phyloP scores from a whole-genome alignment of 2,888 invertebrate species.

The Cremastinae sp. region DNA sequence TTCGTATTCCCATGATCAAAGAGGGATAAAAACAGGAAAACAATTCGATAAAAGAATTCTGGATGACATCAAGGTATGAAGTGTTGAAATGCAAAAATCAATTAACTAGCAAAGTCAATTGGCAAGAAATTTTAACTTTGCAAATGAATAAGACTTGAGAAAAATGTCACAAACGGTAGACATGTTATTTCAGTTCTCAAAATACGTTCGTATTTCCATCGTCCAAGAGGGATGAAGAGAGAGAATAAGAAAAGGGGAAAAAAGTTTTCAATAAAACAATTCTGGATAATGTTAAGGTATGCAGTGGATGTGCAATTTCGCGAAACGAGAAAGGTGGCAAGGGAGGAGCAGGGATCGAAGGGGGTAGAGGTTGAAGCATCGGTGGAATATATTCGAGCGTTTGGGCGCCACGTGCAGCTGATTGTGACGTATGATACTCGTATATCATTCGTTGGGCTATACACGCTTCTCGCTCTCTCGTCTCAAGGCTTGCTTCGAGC shows the following conservation, averaged over 20 bases:
- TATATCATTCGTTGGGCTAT: constrained; percentile 70
- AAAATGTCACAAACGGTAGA: too few relatives aligned
- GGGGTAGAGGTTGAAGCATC: constrained; percentile 66
- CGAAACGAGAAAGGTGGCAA: constrained; percentile 43
- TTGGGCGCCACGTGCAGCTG: constrained; percentile 76
- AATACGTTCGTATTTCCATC: too few relatives aligned
- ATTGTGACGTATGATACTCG: constrained; percentile 76
- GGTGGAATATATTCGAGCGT: constrained; percentile 71
- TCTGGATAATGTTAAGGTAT: constrained; percentile 60
- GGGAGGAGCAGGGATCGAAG: constrained; percentile 8
- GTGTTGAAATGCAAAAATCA: constrained; percentile 64
- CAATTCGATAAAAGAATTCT: constrained; percentile 59
- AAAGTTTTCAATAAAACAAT: constrained; percentile 59
- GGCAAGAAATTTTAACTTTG: too few relatives aligned
- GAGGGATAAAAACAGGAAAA: constrained; percentile 17
- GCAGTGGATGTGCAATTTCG: constrained; percentile 64
- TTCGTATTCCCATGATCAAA: too few relatives aligned
- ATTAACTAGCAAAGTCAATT: too few relatives aligned
- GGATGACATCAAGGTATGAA: constrained; percentile 60
- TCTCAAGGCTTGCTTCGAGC: constrained; percentile 71
- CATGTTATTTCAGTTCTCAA: too few relatives aligned
- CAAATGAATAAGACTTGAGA: too few relatives aligned
- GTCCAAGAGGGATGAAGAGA: constrained; percentile 5
- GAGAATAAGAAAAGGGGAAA: constrained; percentile 17
- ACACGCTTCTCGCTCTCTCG: constrained; percentile 67